Evolutionary conservation across 2,113 vertebrate species (phyloP).

Genomic region (Mixornis gularis): DNA sequence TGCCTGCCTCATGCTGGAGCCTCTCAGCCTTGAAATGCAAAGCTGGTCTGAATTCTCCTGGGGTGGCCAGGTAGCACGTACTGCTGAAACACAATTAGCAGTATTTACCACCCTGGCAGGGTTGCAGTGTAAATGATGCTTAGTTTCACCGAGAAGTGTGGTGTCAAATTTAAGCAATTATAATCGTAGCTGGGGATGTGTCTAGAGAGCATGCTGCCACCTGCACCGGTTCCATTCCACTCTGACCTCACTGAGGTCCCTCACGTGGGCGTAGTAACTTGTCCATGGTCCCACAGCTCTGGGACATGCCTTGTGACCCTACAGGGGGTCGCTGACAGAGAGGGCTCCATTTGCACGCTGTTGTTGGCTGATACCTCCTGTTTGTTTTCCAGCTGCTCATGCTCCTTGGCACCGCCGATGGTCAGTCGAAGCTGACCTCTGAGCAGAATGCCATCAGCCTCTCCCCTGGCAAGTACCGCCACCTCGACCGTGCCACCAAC

Average conservation of each 20-base stretch:
- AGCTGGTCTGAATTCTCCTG: neutral
- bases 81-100: conserved; percentile 26
- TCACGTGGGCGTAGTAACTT: neutral
- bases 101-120: neutral
- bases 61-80: neutral
- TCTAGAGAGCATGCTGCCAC: rapidly evolving
- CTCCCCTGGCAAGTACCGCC: conserved; percentile 80
- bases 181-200: neutral
- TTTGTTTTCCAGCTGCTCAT: conserved; percentile 80
- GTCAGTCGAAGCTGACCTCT: conserved; percentile 69
- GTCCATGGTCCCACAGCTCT: neutral
- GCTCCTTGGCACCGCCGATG: conserved; percentile 69
- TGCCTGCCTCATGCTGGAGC: neutral
- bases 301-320: neutral
- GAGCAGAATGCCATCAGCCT: conserved; percentile 71
- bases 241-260: neutral
- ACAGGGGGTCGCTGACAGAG: rapidly evolving
- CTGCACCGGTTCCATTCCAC: rapidly evolving
- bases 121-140: conserved; percentile 33
- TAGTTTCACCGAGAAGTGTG: neutral
- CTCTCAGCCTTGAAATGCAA: conserved; percentile 27
- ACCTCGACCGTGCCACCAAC: conserved; percentile 78
- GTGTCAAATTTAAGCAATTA: conserved; percentile 11
- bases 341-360: rapidly evolving
- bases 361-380: neutral